Evolutionary conservation across 2,113 vertebrate genomes (phyloP), one percentile per base, ranked within the genome.

Genomic region (Cebidichthys violaceus): DNA sequence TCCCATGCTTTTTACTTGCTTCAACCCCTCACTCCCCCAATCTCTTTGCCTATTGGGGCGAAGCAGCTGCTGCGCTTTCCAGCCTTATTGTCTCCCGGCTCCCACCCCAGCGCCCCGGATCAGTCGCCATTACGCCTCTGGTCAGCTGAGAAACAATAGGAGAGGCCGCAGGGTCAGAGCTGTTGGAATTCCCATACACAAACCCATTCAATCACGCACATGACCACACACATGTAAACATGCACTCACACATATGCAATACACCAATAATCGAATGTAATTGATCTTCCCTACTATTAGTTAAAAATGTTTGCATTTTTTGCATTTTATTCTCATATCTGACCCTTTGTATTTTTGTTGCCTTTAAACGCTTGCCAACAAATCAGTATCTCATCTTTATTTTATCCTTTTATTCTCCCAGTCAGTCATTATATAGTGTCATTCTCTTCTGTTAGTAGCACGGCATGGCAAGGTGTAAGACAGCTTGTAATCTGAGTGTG

Each of bases 141-240:
- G 90, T 92, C 83, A 90, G 83, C 85, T 77, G 68, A 31, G 86
- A 68, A 72, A 93, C 90, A 90, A 90, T 81, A 70, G 80, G 17
- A 59, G 43, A 33, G 89, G 86, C 91, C 80, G 81, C 14, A 9
- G 75, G 86, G 82, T 82, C 79, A 81, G 43, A 57, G 69, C 77
- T 83, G 70, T 50, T 86, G 81, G 73, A 84, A 91, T 90, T 90
- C 77, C 77, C 67, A 84, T 77, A 77, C 67, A 85, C 75, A 1
- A 31, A 70, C 76, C 18, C 76, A 74, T 47, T 82, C 66, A 70
- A 37, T 75, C 77, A 67, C 24, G 54, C 83, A 85, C 87, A 81
- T 70, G 65, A 73, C 47, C 52, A 80, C 72, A 79, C 69, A 39
- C 69, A 57, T 0, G 33, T 50, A 71, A 13, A 50, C 39, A 70